Percentiles rank a stretch among this genome's conserved stretches.
Conservation (phyloP, 2,888 invertebrate species). For the Panzeria rudis region DNA sequence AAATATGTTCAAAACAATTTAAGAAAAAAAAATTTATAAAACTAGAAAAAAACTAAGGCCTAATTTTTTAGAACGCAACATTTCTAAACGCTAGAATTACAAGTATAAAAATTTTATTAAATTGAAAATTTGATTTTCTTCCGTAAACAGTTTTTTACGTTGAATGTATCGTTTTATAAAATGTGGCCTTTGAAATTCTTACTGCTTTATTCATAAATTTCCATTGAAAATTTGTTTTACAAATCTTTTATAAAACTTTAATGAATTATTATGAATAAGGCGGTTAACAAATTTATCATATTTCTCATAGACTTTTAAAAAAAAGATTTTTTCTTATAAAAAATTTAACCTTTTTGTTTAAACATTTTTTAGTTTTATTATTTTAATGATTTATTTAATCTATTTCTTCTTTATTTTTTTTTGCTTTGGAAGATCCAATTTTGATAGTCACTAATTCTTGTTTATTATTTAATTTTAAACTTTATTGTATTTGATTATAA, state of each 20-base stretch:
- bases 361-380: slow-evolving; percentile 51
- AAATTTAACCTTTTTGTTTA: slow-evolving; percentile 12
- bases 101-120: background rate
- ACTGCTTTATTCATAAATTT: too few relatives aligned
- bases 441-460: slow-evolving; percentile 83
- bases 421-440: slow-evolving; percentile 82
- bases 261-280: too few relatives aligned
- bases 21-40: background rate
- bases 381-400: slow-evolving; percentile 44
- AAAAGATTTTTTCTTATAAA: slow-evolving; percentile 23
- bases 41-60: background rate
- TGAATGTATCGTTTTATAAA: background rate
- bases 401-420: slow-evolving; percentile 31
- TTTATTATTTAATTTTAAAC: slow-evolving; percentile 58
- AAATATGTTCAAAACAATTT: too few relatives aligned
- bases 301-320: slow-evolving; percentile 21
- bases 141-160: background rate
- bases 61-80: background rate
- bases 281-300: background rate
- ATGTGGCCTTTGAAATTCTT: background rate
- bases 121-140: slow-evolving; percentile 9
- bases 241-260: too few relatives aligned
- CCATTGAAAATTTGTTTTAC: too few relatives aligned
- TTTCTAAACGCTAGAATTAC: background rate
- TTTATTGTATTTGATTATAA: slow-evolving; percentile 38